Conservation (phyloP, 2,888 invertebrate species). For the Pristionchus japonicus region DNA sequence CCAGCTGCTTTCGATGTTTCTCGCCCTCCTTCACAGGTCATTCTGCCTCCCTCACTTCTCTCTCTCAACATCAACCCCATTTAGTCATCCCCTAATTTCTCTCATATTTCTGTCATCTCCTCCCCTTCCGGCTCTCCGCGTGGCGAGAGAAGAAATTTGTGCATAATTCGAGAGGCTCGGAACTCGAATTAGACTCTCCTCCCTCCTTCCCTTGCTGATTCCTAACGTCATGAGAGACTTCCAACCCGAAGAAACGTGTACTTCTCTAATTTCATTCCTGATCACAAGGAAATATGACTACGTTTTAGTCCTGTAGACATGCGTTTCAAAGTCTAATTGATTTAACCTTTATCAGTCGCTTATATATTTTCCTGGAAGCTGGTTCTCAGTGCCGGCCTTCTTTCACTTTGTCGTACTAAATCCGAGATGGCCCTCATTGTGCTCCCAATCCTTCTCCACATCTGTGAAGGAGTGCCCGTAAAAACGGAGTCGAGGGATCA, state of each 20-base stretch:
- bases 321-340: no score
- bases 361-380: no score
- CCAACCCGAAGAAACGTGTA: background rate
- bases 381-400: background rate
- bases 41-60: background rate
- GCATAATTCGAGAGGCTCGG: background rate
- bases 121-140: background rate
- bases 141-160: background rate
- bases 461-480: slow-evolving; percentile 13
- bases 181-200: slow-evolving; percentile 27
- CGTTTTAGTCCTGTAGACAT: no score
- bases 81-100: background rate
- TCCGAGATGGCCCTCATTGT: background rate
- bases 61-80: background rate
- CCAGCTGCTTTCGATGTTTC: background rate
- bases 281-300: no score
- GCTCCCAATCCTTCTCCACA: background rate
- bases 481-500: background rate
- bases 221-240: background rate
- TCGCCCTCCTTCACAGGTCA: background rate
- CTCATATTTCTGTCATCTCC: background rate
- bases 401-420: background rate
- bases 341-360: no score
- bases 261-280: background rate
- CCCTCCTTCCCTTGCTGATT: background rate